phyloP scores from a whole-genome alignment of 2,888 invertebrate species.

The Monoplex corrugatus region DNA sequence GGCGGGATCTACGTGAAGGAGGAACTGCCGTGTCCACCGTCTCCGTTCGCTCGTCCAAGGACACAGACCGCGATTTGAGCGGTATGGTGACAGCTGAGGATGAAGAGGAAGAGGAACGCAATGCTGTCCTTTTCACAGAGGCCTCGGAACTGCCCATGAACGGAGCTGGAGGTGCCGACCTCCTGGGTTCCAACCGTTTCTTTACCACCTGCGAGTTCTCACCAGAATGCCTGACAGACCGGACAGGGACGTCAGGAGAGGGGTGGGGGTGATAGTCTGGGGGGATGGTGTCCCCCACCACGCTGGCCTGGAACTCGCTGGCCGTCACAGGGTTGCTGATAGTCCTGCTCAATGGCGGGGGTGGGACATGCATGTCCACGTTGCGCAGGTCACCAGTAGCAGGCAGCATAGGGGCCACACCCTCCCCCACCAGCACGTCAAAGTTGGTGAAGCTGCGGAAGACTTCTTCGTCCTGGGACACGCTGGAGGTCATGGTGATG shows the following conservation, averaged over 20 bases:
- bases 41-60: neutral
- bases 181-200: neutral
- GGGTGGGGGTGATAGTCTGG: neutral
- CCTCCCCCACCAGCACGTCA: slow-evolving; percentile 44
- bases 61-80: slow-evolving; percentile 12
- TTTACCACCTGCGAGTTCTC: neutral
- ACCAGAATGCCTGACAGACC: neutral
- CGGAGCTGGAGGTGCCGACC: slow-evolving; percentile 15
- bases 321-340: neutral
- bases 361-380: neutral
- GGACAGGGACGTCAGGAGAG: neutral
- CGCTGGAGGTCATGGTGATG: slow-evolving; percentile 65
- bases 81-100: slow-evolving; percentile 8
- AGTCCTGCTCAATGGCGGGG: neutral
- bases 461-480: slow-evolving; percentile 59
- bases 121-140: neutral
- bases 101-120: neutral
- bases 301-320: neutral
- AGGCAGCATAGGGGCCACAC: slow-evolving; percentile 10
- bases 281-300: neutral
- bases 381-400: slow-evolving; percentile 44
- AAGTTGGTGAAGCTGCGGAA: slow-evolving; percentile 59
- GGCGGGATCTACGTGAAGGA: neutral
- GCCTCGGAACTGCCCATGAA: neutral
- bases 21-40: neutral